Evolutionary conservation across 1,140 invertebrate genomes (phyloP), one percentile per base, ranked within the genome.

Genomic region (Adoxophyes honmai): DNA sequence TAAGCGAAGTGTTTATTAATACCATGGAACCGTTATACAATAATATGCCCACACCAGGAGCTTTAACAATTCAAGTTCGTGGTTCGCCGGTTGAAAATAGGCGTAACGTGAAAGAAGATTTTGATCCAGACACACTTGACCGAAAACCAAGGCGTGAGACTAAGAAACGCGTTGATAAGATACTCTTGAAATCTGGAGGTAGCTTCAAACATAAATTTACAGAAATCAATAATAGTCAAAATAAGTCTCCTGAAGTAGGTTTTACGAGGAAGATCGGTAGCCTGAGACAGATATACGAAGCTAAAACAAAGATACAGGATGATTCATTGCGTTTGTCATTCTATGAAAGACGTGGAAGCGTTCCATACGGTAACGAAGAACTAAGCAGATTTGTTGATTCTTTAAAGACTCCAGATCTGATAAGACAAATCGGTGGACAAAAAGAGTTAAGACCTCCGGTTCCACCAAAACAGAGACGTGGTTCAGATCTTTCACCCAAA

Each of bases 91-190:
- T 86, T 52, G 80, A 79, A 65, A 76, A 68, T 51, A 78, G 74
- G 55, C 63, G 60, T 54, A 79, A 73, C 9, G 60, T 68, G 18
- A 72, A 60, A 8, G 95, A 96, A 60, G 90, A 92, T 57, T 96
- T 95, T 71, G 95, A 96, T 73, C 94, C 95, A 0, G 95, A 96
- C 66, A 96, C 95, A 0, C 78, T 96, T 13, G 95, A 96, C 70
- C 89, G 95, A 13, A 95, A 95, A 76, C 93, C 94, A 11, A 85
- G 75, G 54, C 81, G 62, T 8, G 78, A 75, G 67, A 54, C 56
- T 42, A 75, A 77, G 51, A 86, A 82, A 70, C 73, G 73, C 55
- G 80, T 90, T 0, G 88, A 88, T n/a, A 92, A 93, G 62, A 94
- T 90, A 60, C 64, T 89, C 15, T 55, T 86, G 9, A 89, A 86